A percentile compares a stretch with the other conserved stretches of the same genome.
Conservation (phyloP, 2,113 vertebrate genomes). For the Struthio camelus region DNA sequence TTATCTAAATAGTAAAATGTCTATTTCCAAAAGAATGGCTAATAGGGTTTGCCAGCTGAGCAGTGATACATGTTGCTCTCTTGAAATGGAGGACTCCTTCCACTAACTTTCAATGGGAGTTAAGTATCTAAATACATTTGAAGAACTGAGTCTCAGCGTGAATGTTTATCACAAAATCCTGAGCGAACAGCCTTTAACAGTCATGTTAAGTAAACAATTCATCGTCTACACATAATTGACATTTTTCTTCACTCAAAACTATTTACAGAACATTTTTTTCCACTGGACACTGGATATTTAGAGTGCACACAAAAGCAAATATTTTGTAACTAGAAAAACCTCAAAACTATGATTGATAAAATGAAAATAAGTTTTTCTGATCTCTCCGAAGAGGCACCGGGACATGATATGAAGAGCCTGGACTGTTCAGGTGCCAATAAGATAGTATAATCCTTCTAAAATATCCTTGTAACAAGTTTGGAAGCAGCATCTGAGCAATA, state of each 20-base stretch:
- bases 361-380: background rate
- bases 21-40: background rate
- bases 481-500: background rate
- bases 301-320: background rate
- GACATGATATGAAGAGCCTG: background rate
- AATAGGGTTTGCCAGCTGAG: background rate
- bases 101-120: background rate
- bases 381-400: background rate
- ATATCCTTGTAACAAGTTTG: background rate
- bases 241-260: background rate
- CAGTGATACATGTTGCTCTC: fast-evolving
- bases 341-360: background rate
- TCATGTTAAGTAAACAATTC: background rate
- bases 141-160: background rate
- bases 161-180: background rate
- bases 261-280: background rate
- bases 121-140: background rate
- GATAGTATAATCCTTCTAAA: background rate
- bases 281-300: background rate
- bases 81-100: background rate
- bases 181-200: background rate
- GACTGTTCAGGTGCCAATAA: background rate
- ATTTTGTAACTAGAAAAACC: background rate
- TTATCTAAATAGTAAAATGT: background rate
- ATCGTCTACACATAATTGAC: background rate